Percentiles rank a stretch among this genome's conserved stretches.
Conservation (phyloP, 2,113 vertebrate genomes). For the Anarhynchus alexandrinus region DNA sequence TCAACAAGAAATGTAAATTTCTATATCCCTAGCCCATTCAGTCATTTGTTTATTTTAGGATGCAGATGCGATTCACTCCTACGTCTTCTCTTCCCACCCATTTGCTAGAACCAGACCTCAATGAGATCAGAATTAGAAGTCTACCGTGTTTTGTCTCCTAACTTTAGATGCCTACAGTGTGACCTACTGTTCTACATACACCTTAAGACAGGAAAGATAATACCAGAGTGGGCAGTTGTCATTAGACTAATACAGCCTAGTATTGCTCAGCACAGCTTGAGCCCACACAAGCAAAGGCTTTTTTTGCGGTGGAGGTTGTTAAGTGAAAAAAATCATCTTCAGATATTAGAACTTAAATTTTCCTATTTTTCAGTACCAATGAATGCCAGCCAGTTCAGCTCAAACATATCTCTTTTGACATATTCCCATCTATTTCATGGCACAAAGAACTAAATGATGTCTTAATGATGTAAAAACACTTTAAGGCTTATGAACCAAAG, state of each 20-base stretch:
- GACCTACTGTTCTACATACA: background rate
- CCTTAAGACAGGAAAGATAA: background rate
- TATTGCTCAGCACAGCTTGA: background rate
- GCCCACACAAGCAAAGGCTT: background rate
- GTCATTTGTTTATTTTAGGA: background rate
- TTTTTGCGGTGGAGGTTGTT: background rate
- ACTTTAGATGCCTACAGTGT: background rate
- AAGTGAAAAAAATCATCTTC: background rate
- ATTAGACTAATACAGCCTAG: background rate
- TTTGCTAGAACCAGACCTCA: background rate
- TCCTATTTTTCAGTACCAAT: background rate
- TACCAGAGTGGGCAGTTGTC: background rate
- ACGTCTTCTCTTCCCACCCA: background rate
- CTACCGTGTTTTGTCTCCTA: background rate
- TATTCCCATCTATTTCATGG: background rate
- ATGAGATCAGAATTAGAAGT: background rate
- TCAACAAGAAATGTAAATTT: background rate
- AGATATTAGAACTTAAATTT: background rate
- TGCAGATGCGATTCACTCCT: background rate
- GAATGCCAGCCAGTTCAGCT: background rate
- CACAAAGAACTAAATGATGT: background rate
- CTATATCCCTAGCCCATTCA: background rate
- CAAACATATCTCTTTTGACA: background rate
- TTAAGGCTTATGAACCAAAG: background rate
- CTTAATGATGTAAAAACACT: background rate